Evolutionary conservation across 2,113 vertebrate species (phyloP), one percentile per base, ranked within the genome.

Genomic region (Furnarius figulus): DNA sequence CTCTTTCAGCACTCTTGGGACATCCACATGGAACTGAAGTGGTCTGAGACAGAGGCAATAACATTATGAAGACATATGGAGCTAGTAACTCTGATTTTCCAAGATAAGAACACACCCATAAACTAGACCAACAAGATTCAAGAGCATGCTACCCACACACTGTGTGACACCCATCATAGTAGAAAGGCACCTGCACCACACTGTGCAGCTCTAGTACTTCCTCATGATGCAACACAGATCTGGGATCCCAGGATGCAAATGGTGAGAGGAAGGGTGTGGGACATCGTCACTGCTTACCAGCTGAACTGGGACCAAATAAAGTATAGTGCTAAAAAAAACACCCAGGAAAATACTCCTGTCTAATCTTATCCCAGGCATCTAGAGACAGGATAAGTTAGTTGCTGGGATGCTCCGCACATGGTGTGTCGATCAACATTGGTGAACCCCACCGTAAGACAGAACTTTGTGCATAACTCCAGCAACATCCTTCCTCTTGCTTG

Each of bases 51-150:
- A 85, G 9, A 78, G 40, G 37, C 27, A 80, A 4, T 44, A 82
- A 44, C 50, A 46, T 55, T 74, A 62, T 50, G 53, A 78, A 78
- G 59, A 75, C 42, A 79, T 56, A 76, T 30, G 40, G 78, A 71
- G 76, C 42, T 78, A 61, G 49, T 24, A 44, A 65, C 59, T 80
- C 44, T 1, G 8, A 79, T 91, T 93, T 83, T 78, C 73, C 66
- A 67, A 59, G 91, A 88, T 91, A 95, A 93, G 76, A 31, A 63
- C 85, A 90, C 87, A 62, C 95, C 93, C 88, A 88, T 40, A 89
- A 96, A 96, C 96, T 90, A 92, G 90, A 87, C 39, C 67, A 91
- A 71, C 91, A 66, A 74, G 94, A 88, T 72, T 77, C 50, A 49
- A 52, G 15, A 81, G 68, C 5, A 0, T 12, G n/a, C 91, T 91